These are phyloP conservation scores for Leptinotarsa tumamoca DNA, from an alignment of 2,888 invertebrate genomes.

Conservation along the genomic window DNA sequence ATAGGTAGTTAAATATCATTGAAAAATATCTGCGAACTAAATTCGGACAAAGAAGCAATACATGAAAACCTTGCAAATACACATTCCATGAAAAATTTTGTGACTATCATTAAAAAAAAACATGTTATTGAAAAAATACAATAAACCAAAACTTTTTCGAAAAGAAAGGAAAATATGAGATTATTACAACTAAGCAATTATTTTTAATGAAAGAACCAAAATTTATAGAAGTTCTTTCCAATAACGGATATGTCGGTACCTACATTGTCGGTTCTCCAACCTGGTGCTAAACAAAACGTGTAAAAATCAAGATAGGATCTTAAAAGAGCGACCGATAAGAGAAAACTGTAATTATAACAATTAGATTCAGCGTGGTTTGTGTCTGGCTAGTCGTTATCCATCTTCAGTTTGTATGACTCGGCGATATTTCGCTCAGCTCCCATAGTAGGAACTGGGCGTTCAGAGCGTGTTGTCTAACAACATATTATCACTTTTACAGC, in stretches of 20 bases:
- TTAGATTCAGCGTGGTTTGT: slow-evolving; percentile 50
- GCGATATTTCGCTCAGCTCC: slow-evolving; percentile 44
- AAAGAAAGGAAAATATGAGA: too few species aligned
- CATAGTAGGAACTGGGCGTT: slow-evolving; percentile 56
- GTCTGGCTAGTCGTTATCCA: slow-evolving; percentile 44
- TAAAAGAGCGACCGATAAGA: slow-evolving; percentile 48
- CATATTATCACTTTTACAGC: slow-evolving; percentile 57
- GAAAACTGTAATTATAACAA: slow-evolving; percentile 52
- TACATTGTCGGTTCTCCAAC: slow-evolving; percentile 3
- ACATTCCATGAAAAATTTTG: too few species aligned
- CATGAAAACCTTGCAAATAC: too few species aligned
- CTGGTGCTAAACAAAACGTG: slow-evolving; percentile 42
- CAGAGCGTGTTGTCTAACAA: slow-evolving; percentile 56
- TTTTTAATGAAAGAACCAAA: not conserved
- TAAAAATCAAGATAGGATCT: slow-evolving; percentile 50
- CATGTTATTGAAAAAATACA: too few species aligned
- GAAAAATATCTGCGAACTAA: too few species aligned
- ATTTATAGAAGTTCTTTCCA: not conserved
- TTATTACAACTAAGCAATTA: not conserved
- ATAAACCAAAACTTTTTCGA: too few species aligned
- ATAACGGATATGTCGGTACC: not conserved
- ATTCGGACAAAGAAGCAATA: too few species aligned
- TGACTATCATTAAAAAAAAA: too few species aligned
- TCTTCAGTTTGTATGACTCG: slow-evolving; percentile 49
- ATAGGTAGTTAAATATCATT: too few species aligned